These are phyloP conservation scores for Eulithis prunata DNA, from an alignment of 2,888 invertebrate genomes.

Conservation along the genomic window DNA sequence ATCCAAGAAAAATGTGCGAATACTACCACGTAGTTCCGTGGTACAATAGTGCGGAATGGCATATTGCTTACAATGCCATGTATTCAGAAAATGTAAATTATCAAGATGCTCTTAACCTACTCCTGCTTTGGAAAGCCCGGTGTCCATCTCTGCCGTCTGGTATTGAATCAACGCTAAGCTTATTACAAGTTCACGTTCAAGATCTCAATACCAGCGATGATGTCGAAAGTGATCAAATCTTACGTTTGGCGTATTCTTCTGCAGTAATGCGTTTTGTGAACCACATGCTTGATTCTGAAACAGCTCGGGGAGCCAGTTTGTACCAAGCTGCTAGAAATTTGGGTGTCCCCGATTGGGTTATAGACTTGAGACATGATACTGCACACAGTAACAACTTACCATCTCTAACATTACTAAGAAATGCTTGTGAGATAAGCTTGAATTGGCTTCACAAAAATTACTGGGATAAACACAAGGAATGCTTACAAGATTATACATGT, in stretches of 20 bases:
- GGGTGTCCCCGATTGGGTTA: slow-evolving; percentile 91
- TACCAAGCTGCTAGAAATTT: slow-evolving; percentile 85
- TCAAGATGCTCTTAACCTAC: slow-evolving; percentile 72
- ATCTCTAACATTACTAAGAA: slow-evolving; percentile 84
- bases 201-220: slow-evolving; percentile 55
- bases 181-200: slow-evolving; percentile 81
- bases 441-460: slow-evolving; percentile 88
- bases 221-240: slow-evolving; percentile 68
- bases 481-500: slow-evolving; percentile 73
- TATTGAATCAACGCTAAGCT: slow-evolving; percentile 85
- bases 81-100: slow-evolving; percentile 64
- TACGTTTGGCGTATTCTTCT: slow-evolving; percentile 85
- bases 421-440: slow-evolving; percentile 86
- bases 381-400: slow-evolving; percentile 90
- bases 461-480: slow-evolving; percentile 84
- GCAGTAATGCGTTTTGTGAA: slow-evolving; percentile 87
- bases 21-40: slow-evolving; percentile 72
- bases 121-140: slow-evolving; percentile 84
- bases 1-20: slow-evolving; percentile 54
- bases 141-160: slow-evolving; percentile 83
- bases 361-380: slow-evolving; percentile 90
- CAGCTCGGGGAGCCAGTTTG: slow-evolving; percentile 80
- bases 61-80: slow-evolving; percentile 73
- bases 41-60: slow-evolving; percentile 81
- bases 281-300: slow-evolving; percentile 84